Conservation (phyloP, 1,140 invertebrate species). For the Plodia interpunctella region DNA sequence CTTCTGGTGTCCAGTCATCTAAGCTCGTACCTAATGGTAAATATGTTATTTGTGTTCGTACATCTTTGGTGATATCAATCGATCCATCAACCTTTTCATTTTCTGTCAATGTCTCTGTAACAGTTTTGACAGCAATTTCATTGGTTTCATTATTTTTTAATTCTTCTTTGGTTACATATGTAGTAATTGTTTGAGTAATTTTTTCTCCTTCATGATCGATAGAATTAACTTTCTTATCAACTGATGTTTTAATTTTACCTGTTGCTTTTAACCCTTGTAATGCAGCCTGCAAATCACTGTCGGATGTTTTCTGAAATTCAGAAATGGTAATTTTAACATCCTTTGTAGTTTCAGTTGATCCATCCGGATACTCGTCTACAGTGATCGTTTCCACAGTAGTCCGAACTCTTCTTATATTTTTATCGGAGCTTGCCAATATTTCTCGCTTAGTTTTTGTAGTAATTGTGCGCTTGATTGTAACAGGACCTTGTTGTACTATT, state of each 20-base stretch:
- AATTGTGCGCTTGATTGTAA: constrained; percentile 61
- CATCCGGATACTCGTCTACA: constrained; percentile 71
- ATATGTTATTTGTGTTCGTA: constrained; percentile 74
- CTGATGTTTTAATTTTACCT: constrained; percentile 65
- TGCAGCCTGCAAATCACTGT: constrained; percentile 66
- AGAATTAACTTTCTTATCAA: constrained; percentile 62
- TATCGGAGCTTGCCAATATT: constrained; percentile 60
- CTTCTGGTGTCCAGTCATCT: constrained; percentile 70
- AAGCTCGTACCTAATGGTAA: constrained; percentile 63
- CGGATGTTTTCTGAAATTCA: constrained; percentile 71
- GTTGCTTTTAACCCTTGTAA: constrained; percentile 56
- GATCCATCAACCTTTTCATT: constrained; percentile 63
- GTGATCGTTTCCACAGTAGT: constrained; percentile 74
- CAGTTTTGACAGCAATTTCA: constrained; percentile 69
- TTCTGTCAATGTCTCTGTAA: constrained; percentile 71
- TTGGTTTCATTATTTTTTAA: constrained; percentile 58
- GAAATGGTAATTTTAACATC: constrained; percentile 76
- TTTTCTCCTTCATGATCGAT: constrained; percentile 50
- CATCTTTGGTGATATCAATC: constrained; percentile 71
- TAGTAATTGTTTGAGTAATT: constrained; percentile 65
- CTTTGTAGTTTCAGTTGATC: constrained; percentile 73
- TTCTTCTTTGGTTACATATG: constrained; percentile 69
- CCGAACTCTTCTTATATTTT: constrained; percentile 63
- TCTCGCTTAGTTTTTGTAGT: constrained; percentile 71
- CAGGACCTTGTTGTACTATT: constrained; percentile 47